Evolutionary conservation across 2,113 vertebrate species (phyloP).

Genomic region (Cheirogaleus medius): DNA sequence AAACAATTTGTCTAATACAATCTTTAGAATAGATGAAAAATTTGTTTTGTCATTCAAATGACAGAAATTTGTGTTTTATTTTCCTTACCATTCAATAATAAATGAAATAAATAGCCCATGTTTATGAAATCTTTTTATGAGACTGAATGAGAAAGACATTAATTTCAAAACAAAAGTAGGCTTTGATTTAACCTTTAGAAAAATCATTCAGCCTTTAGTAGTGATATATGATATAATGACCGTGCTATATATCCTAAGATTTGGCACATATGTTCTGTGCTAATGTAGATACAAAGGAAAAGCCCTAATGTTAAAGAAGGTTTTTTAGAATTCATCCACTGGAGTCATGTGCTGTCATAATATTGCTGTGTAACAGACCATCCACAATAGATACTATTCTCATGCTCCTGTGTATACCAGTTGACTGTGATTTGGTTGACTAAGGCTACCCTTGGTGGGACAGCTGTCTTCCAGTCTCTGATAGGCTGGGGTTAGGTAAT

Average conservation of each 20-base stretch:
- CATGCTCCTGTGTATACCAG: accelerated
- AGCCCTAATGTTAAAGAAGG: background rate
- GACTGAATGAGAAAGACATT: background rate
- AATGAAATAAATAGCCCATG: background rate
- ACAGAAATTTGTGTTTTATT: background rate
- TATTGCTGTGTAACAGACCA: background rate
- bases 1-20: background rate
- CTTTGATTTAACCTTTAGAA: background rate
- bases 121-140: background rate
- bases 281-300: background rate
- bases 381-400: background rate
- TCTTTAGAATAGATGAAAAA: background rate
- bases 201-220: background rate
- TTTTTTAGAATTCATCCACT: background rate
- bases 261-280: background rate
- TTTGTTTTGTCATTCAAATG: background rate
- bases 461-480: background rate
- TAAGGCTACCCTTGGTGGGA: background rate
- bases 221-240: background rate
- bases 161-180: background rate
- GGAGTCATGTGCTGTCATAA: background rate
- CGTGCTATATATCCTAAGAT: background rate
- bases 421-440: background rate
- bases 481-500: background rate
- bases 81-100: background rate